These are phyloP conservation scores for Vanessa atalanta DNA, from an alignment of 1,140 invertebrate species.

Conservation along the genomic window DNA sequence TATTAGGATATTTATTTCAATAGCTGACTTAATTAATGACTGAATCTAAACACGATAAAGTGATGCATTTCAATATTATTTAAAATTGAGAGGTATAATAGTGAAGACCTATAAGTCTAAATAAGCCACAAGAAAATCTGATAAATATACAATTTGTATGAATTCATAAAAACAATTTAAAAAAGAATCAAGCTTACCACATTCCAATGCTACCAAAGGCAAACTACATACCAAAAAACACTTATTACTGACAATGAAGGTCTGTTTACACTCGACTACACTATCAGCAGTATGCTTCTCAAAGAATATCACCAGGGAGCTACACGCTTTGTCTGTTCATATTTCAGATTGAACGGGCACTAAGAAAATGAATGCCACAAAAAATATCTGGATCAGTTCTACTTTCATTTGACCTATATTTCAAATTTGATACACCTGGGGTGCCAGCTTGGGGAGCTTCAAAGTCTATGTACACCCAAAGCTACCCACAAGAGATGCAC, in stretches of 20 bases:
- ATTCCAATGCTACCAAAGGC: conserved; percentile 59
- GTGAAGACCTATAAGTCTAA: conserved; percentile 37
- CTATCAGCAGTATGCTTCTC: conserved; percentile 31
- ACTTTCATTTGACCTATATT: conserved; percentile 60
- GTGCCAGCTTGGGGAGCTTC: conserved; percentile 53
- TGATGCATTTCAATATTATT: conserved; percentile 31
- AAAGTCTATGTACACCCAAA: conserved; percentile 69
- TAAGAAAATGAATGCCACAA: conserved; percentile 77
- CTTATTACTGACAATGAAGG: conserved; percentile 44
- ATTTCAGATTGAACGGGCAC: conserved; percentile 54
- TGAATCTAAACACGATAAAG: conserved; percentile 48
- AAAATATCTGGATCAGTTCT: conserved; percentile 68
- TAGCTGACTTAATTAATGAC: conserved; percentile 59
- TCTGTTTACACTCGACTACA: conserved; percentile 33
- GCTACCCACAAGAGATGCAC: conserved; percentile 53
- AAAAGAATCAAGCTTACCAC: conserved; percentile 65
- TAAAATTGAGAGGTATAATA: conserved; percentile 32
- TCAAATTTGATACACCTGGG: conserved; percentile 56
- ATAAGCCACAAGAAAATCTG: conserved; percentile 59
- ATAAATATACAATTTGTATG: conserved; percentile 58
- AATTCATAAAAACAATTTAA: conserved; percentile 62
- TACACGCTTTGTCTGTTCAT: conserved; percentile 31
- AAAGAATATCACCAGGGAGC: conserved; percentile 56
- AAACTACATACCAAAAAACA: conserved; percentile 57
- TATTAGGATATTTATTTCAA: conserved; percentile 21